phyloP scores from a whole-genome alignment of 2,888 invertebrate genomes.

The Toxonevra muliebris region DNA sequence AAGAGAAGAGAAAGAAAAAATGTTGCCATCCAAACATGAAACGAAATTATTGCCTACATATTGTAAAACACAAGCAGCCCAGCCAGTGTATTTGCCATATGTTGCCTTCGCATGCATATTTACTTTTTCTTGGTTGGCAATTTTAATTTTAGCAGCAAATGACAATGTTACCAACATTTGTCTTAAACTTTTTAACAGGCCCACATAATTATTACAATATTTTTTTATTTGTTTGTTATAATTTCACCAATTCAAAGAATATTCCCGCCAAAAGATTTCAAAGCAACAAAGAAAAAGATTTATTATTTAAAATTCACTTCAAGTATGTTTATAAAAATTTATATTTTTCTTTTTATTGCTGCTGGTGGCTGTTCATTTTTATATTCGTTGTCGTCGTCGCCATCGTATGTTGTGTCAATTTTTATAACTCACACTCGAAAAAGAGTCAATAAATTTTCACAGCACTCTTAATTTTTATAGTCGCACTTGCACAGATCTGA shows the following conservation, averaged over 20 bases:
- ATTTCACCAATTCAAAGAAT: neutral
- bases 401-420: constrained; percentile 44
- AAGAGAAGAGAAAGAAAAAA: neutral
- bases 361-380: neutral
- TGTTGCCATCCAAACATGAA: no score
- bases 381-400: neutral
- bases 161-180: constrained; percentile 60
- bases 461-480: constrained; percentile 56
- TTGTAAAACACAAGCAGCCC: neutral
- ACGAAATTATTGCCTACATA: no score
- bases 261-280: neutral
- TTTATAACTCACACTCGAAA: constrained; percentile 50
- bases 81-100: constrained; percentile 14
- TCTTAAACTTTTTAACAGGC: constrained; percentile 51
- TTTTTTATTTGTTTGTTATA: no score
- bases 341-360: neutral
- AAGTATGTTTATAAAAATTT: neutral
- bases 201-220: constrained; percentile 34
- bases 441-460: constrained; percentile 58
- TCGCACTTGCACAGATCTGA: constrained; percentile 60
- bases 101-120: constrained; percentile 36
- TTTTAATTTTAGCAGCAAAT: constrained; percentile 24
- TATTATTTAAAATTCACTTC: neutral
- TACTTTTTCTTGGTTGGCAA: constrained; percentile 7
- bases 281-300: neutral